Base-by-base conservation (phyloP, 2,113 vertebrate species). In the Caloenas nicobarica region DNA sequence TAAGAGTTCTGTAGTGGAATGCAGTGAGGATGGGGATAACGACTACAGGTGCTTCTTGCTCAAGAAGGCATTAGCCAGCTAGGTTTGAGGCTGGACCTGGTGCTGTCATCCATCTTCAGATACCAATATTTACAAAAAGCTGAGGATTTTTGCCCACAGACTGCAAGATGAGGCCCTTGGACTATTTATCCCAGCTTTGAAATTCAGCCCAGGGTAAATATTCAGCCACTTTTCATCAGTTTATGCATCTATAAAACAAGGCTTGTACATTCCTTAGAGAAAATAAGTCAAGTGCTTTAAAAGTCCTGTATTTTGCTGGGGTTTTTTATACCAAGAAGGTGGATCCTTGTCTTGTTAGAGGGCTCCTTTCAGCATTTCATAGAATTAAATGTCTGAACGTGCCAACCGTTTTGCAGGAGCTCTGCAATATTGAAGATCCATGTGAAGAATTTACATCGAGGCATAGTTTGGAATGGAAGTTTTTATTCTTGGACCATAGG, bases 381-480 rank as follows among this genome's bases (percentile, higher is more conserved):
- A 40, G 68, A 81, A 50, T 72, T 61, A 61, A 71, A 42, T 48
- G 7, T 78, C 89, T 96, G 86, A 54, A 46, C 42, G 40, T 85
- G 23, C 23, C 36, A 28, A 38, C 86, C 95, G 36, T 96, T 95
- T 85, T 97, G 61, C 90, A 99, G 99, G 98, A 98, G 93, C 93
- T 99, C 96, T 99, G 97, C 85, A 97, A 95, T 2, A 46, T 98
- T 76, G 98, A 99, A 64, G 98, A 98, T 89, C 95, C 98, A 0
- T 97, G 96, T 88, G 98, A 99, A 97, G 98, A 99, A 95, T 98
- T 98, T 94, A 97, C 98, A 36, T 98, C 98, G 1, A 97, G 98
- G 91, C 98, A 99, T 97, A 98, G 98, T 90, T 97, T 99, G 60
- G 98, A 99, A 88, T 99, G 98, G 97, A 99, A 99, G 95, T 98